Percentiles rank a stretch among this genome's conserved stretches.
These are phyloP conservation scores for Athalia circularis DNA, from an alignment of 2,888 invertebrate species.

Conservation along the genomic window DNA sequence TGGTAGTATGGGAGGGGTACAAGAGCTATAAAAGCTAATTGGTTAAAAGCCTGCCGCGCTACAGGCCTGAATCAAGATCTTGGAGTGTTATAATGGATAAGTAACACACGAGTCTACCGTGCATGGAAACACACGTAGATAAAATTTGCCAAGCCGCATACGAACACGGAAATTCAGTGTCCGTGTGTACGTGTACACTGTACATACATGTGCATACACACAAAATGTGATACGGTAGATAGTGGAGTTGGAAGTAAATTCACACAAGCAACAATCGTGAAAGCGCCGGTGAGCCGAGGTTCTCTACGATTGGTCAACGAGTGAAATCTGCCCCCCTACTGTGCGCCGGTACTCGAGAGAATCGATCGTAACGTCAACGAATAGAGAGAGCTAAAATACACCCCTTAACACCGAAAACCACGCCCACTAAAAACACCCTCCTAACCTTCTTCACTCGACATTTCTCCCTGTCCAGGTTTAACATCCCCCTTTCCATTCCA, in stretches of 20 bases:
- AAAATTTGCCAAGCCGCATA: constrained; percentile 2
- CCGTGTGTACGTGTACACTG: too few relatives aligned
- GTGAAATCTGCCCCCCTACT: constrained; percentile 64
- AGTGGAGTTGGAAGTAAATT: too few relatives aligned
- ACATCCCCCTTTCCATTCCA: constrained; percentile 4
- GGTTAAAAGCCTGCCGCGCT: constrained; percentile 73
- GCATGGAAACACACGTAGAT: constrained; percentile 53
- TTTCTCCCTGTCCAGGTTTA: constrained; percentile 13
- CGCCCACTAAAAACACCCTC: constrained; percentile 7
- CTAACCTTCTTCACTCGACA: constrained; percentile 21
- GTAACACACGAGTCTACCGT: constrained; percentile 65
- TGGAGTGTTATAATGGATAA: constrained; percentile 75
- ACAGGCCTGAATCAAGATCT: constrained; percentile 75
- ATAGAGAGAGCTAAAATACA: constrained; percentile 65
- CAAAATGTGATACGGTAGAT: background rate
- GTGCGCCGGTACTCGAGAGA: constrained; percentile 60
- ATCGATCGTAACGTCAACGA: constrained; percentile 70
- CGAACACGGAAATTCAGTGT: too few relatives aligned
- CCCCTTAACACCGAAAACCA: constrained; percentile 56
- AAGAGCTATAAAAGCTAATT: constrained; percentile 73
- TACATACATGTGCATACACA: too few relatives aligned
- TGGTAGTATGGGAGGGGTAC: constrained; percentile 19
- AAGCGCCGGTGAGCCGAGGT: constrained; percentile 58
- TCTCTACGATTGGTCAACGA: constrained; percentile 62
- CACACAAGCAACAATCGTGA: constrained; percentile 47